A percentile compares a stretch with the other conserved stretches of the same genome.
These are phyloP conservation scores for Semnornis frantzii DNA, from an alignment of 2,113 vertebrate genomes.

Conservation along the genomic window DNA sequence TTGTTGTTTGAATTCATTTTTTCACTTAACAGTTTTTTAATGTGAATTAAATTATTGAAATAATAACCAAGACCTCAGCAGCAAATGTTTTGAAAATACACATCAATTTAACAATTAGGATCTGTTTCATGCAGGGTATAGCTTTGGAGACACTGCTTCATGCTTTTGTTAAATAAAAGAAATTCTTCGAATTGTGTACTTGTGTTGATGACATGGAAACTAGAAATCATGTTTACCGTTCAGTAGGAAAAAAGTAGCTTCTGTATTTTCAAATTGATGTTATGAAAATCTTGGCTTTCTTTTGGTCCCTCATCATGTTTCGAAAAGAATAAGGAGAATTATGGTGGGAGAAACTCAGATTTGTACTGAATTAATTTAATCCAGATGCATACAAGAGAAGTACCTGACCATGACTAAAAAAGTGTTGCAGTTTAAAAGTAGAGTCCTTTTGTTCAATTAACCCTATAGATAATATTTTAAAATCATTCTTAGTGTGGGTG, in stretches of 20 bases:
- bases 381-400: background rate
- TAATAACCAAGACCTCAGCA: background rate
- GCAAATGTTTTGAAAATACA: background rate
- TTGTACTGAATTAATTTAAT: background rate
- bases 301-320: background rate
- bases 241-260: background rate
- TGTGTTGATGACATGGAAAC: background rate
- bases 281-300: background rate
- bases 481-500: no score
- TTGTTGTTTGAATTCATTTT: background rate
- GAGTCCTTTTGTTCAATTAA: no score
- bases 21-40: background rate
- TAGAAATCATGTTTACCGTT: background rate
- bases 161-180: background rate
- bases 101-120: background rate
- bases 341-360: background rate
- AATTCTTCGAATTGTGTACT: background rate
- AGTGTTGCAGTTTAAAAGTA: background rate
- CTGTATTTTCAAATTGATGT: background rate
- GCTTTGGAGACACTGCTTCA: background rate
- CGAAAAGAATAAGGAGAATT: background rate
- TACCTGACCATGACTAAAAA: background rate
- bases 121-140: background rate
- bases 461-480: no score
- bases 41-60: background rate